Evolutionary conservation across 2,797 vertebrate genomes (phyloP).

Genomic region (Chrysocyon brachyurus): DNA sequence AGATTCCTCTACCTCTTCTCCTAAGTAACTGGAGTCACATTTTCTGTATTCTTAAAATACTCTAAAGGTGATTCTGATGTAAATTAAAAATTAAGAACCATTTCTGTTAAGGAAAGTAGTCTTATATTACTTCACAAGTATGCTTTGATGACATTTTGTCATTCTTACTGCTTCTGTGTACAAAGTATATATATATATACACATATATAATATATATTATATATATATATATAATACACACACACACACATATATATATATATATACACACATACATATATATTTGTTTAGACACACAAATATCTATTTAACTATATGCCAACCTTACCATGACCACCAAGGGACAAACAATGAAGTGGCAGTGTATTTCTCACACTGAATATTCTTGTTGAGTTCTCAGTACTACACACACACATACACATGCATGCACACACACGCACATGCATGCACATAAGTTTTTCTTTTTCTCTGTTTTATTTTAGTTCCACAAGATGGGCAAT

Average conservation of each 20-base stretch:
- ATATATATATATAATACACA: too few relatives aligned
- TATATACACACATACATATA: too few relatives aligned
- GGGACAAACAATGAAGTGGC: background rate
- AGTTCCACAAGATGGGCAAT: slow-evolving; percentile 17
- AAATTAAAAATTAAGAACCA: background rate
- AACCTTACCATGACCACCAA: background rate
- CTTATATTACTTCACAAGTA: background rate
- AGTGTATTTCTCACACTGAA: background rate
- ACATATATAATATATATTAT: too few relatives aligned
- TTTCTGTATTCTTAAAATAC: background rate
- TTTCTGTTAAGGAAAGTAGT: background rate
- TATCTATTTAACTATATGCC: background rate
- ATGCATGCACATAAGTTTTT: background rate
- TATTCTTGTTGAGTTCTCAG: background rate
- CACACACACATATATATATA: too few relatives aligned
- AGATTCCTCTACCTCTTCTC: background rate
- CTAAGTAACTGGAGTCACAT: background rate
- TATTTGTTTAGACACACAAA: background rate
- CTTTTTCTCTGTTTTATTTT: slow-evolving; percentile 49
- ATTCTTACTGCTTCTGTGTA: background rate
- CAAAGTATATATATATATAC: background rate
- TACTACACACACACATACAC: background rate
- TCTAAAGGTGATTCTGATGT: background rate
- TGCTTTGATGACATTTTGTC: background rate
- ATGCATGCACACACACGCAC: too few relatives aligned